phyloP scores from a whole-genome alignment of 2,113 vertebrate species.

The Tauraco erythrolophus region DNA sequence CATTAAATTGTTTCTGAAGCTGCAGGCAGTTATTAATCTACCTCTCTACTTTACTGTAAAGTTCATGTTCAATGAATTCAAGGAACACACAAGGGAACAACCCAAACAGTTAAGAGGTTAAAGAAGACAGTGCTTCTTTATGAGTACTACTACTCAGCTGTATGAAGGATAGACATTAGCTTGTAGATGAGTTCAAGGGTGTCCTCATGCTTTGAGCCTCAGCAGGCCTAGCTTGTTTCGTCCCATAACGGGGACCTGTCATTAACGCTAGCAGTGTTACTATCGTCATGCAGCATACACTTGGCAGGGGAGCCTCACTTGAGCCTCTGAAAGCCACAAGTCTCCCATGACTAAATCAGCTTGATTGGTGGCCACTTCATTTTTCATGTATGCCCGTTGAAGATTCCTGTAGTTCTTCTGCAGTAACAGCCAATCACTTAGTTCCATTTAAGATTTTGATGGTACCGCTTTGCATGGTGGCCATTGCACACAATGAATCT shows the following conservation, averaged over 20 bases:
- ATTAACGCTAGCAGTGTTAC: rapidly evolving
- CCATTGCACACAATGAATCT: neutral
- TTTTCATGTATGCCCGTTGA: neutral
- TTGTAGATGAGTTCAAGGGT: neutral
- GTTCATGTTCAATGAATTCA: neutral
- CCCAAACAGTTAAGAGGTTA: neutral
- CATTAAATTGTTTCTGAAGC: neutral
- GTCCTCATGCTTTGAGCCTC: neutral
- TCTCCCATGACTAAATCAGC: neutral
- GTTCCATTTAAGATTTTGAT: neutral
- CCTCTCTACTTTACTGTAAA: neutral
- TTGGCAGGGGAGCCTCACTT: neutral
- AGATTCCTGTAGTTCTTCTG: neutral
- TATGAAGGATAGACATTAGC: neutral
- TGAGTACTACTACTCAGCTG: neutral
- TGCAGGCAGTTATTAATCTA: neutral
- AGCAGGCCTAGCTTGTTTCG: neutral
- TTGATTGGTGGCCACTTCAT: neutral
- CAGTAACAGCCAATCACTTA: neutral
- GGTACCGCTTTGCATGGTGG: rapidly evolving
- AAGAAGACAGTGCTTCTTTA: neutral
- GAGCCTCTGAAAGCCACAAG: neutral
- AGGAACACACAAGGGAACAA: neutral
- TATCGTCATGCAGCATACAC: neutral
- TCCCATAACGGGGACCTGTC: rapidly evolving